A percentile compares a stretch with the other conserved stretches of the same genome.
Evolutionary conservation across 2,113 vertebrate genomes (phyloP).

Genomic region (Oriolus oriolus): DNA sequence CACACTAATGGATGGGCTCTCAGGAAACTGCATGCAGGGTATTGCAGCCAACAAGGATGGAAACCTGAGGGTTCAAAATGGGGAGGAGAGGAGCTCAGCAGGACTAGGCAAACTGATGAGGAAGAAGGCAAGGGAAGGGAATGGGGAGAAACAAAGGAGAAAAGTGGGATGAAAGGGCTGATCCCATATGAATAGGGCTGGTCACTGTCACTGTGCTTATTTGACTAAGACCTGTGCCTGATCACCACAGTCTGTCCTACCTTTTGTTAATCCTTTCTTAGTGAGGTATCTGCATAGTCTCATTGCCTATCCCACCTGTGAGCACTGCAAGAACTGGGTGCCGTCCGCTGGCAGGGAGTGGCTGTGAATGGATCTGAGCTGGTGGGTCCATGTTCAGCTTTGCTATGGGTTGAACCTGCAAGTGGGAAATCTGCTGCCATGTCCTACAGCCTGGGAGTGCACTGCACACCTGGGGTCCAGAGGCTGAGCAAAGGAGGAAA

Average conservation of each 20-base stretch:
- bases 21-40: background rate
- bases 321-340: background rate
- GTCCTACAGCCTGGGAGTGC: background rate
- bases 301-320: accelerated
- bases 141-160: background rate
- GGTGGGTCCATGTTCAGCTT: background rate
- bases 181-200: background rate
- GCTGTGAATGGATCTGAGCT: background rate
- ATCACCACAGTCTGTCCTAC: background rate
- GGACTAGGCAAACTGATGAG: background rate
- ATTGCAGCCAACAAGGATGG: background rate
- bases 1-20: background rate
- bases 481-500: background rate
- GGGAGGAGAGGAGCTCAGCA: accelerated
- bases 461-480: background rate
- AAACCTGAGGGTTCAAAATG: background rate
- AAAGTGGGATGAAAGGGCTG: background rate
- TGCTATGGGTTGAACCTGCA: accelerated
- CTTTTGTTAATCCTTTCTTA: background rate
- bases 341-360: accelerated
- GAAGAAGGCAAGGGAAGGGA: background rate
- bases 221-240: background rate
- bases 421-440: accelerated
- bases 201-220: background rate
- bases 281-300: background rate